Percentiles rank a stretch among this genome's conserved stretches.
Evolutionary conservation across 2,797 vertebrate genomes (phyloP).

Genomic region (Lepilemur ruficaudatus): DNA sequence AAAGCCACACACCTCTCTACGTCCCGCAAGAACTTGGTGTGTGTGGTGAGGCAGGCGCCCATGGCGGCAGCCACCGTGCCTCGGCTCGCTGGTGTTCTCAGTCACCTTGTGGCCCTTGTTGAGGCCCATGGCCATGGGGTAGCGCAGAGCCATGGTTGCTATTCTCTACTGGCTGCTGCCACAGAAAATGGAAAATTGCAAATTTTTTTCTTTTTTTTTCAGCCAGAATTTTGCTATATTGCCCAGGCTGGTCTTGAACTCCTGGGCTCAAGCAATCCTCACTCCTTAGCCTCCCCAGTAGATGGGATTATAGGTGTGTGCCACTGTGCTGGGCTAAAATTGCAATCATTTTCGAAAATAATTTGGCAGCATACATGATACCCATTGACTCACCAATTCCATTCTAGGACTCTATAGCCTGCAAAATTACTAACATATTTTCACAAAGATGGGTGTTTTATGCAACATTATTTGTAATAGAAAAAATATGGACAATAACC

Average conservation of each 20-base stretch:
- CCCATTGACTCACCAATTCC: neutral
- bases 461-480: neutral
- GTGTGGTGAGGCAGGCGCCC: neutral
- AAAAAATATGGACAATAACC: neutral
- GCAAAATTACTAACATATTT: neutral
- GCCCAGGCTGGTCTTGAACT: no score
- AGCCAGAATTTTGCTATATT: no score
- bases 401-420: neutral
- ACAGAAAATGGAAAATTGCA: neutral
- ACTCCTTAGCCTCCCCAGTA: no score
- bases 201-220: no score
- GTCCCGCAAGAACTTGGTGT: neutral
- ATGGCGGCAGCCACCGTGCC: no score
- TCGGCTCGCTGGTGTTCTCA: neutral
- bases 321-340: neutral
- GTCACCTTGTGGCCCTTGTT: no score
- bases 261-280: no score
- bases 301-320: no score
- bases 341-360: neutral
- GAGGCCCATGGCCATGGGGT: no score
- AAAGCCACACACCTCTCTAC: neutral
- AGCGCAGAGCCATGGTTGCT: neutral
- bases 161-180: neutral
- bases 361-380: neutral
- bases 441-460: neutral